Evolutionary conservation across 2,888 invertebrate species (phyloP), one percentile per base, ranked within the genome.

Genomic region (Polydrusus cervinus): DNA sequence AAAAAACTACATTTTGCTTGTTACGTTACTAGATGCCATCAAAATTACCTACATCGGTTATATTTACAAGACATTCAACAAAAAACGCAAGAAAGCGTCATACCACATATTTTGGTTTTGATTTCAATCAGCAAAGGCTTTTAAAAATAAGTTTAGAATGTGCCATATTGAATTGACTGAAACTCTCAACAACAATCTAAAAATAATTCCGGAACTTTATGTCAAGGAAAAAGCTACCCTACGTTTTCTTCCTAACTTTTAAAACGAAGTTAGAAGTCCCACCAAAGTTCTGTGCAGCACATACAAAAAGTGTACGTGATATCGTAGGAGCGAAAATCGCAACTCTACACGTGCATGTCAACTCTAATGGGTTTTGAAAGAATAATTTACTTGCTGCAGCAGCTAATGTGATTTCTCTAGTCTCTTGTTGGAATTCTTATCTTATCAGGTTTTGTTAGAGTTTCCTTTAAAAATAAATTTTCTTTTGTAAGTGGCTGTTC

Each of bases 291-390:
- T 73, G 61, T 67, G 53, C 67, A 43, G 66, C 71, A 62, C 72
- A 72, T 66, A 71, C 57, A 69, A 51, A 73, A 73, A 51, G 14
- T 40, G 53, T 40, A 73, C 73, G 73, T 73, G 73, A 73, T 73
- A 67, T 67, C 64, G 74, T 18, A 25, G 20, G 34, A 20, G 61
- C 73, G 67, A 65, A 57, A 68, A 69, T 74, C 62, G 74, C 74
- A 62, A 69, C 61, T 74, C 68, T 68, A 68, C 74, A 74, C 74
- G 74, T 74, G 64, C 62, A 68, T 74, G 74, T 74, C 74, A 74
- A 69, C 53, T 53, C 34, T 57, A 72, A 74, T 74, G 64, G 74
- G 20, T 68, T 68, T 64, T 68, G 68, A 74, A 74, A 74, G 74
- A 74, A 74, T 74, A 74, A 68, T 74, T 74, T 74, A 74, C 68